Base-by-base conservation (phyloP, 2,888 invertebrate species). In the Athalia cordata region DNA sequence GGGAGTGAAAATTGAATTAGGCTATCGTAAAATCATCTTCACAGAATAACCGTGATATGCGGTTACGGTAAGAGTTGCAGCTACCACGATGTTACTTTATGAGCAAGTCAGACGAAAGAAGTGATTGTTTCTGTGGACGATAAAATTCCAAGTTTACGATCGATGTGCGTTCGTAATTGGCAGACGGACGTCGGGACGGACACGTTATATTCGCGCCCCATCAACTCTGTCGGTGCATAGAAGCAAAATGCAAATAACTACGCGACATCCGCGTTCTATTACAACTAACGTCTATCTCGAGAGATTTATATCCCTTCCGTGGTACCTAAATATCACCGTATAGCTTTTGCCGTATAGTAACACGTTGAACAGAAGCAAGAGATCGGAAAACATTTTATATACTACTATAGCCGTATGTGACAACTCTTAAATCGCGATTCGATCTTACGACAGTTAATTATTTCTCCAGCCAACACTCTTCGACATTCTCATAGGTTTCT, bases 141-240 rank as follows among this genome's bases (percentile, higher is more conserved):
- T 75, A 75, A 75, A 75, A n/a, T 45, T 52, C 75, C 5, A 52
- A 75, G 50, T 75, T 75, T 75, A 75, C 75, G 75, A 64, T 75
- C 75, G 50, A 29, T 50, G 64, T 62, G 15, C 59, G 75, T 75
- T 75, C 50, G 75, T 75, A 75, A 75, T 75, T 75, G 75, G 75
- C 75, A 52, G 50, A 62, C n/a, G 62, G 64, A 75, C 50, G 61
- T 47, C 29, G 6, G 43, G n/a, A 75, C 11, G 45, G 64, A 52
- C 6, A 62, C 50, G 49, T 75, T 29, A 29, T 29, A 29, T 29
- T 75, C 43, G 9, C 75, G 75, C 62, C 11, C 62, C 75, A 75
- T 75, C 50, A 62, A 50, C 29, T 75, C 62, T 64, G 75, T 57
- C 49, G 49, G 29, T 62, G 74, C 50, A 29, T 29, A 2, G 29